phyloP scores from a whole-genome alignment of 2,113 vertebrate species.

The Rhinoderma darwinii region DNA sequence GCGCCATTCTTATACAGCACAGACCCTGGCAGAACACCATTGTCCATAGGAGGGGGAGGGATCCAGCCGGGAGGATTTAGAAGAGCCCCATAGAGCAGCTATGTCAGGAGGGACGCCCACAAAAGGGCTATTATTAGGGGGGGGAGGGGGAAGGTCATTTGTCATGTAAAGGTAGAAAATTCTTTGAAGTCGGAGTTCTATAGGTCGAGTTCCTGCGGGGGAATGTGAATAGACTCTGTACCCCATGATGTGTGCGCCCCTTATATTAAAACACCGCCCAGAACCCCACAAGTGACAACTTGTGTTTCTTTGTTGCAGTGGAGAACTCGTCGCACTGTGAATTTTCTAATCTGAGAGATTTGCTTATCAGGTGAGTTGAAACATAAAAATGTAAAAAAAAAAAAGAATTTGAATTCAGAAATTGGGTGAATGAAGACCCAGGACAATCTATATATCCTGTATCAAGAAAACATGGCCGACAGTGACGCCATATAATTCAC shows the following conservation, averaged over 20 bases:
- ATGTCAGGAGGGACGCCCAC: not conserved
- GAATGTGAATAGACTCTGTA: not conserved
- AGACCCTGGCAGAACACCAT: not conserved
- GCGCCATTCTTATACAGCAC: not conserved
- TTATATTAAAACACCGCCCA: too few relatives aligned
- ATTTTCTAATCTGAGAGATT: conserved; percentile 88
- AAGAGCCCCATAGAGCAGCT: not conserved
- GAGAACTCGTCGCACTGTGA: conserved; percentile 91
- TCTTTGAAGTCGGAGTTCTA: not conserved
- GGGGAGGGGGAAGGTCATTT: not conserved
- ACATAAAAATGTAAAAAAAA: too few relatives aligned
- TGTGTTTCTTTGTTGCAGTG: conserved; percentile 75
- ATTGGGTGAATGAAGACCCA: too few relatives aligned
- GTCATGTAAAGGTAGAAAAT: not conserved
- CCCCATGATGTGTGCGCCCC: not conserved
- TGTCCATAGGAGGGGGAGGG: not conserved
- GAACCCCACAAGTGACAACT: not conserved
- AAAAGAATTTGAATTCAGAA: too few relatives aligned
- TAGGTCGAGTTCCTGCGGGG: not conserved
- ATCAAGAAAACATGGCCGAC: too few relatives aligned
- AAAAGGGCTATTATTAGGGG: not conserved
- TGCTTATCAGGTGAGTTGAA: conserved; percentile 94
- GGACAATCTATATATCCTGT: too few relatives aligned
- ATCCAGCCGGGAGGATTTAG: not conserved
- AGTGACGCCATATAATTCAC: too few relatives aligned